These are phyloP conservation scores for Caenorhabditis uteleia DNA, from an alignment of 2,888 invertebrate genomes.

Conservation along the genomic window DNA sequence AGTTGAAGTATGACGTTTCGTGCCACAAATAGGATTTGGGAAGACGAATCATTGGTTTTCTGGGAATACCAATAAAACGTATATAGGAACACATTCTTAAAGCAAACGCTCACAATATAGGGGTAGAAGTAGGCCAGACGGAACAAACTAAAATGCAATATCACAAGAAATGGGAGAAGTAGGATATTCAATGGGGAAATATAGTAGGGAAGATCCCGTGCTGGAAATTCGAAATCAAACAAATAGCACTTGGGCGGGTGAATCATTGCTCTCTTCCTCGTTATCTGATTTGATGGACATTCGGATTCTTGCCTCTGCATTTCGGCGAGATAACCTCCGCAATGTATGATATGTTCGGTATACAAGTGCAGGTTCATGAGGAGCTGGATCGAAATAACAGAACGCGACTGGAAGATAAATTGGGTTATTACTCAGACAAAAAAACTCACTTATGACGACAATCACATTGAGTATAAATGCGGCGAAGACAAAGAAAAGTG, in stretches of 20 bases:
- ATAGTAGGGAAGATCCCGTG: no score
- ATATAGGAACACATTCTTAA: background rate
- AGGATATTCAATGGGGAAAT: slow-evolving; percentile 15
- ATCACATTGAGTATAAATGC: slow-evolving; percentile 57
- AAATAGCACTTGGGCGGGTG: slow-evolving; percentile 50
- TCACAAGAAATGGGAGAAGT: slow-evolving; percentile 4
- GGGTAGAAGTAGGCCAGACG: background rate
- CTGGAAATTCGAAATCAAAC: no score
- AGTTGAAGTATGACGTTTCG: background rate
- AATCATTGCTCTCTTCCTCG: slow-evolving; percentile 41
- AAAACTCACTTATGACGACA: slow-evolving; percentile 48
- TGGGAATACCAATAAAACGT: no score
- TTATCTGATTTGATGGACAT: slow-evolving; percentile 46
- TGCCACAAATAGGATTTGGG: background rate
- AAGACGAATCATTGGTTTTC: no score
- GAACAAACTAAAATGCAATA: background rate
- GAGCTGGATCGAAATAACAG: slow-evolving; percentile 58
- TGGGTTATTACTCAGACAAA: background rate
- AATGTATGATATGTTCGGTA: slow-evolving; percentile 44
- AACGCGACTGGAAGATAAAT: slow-evolving; percentile 48
- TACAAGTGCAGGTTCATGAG: slow-evolving; percentile 43
- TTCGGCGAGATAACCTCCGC: slow-evolving; percentile 31
- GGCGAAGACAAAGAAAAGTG: slow-evolving; percentile 54
- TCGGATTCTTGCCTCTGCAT: slow-evolving; percentile 32
- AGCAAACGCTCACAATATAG: background rate